A percentile compares a stretch with the other conserved stretches of the same genome.
Evolutionary conservation across 1,140 invertebrate genomes (phyloP).

Genomic region (Monomorium pharaonis): DNA sequence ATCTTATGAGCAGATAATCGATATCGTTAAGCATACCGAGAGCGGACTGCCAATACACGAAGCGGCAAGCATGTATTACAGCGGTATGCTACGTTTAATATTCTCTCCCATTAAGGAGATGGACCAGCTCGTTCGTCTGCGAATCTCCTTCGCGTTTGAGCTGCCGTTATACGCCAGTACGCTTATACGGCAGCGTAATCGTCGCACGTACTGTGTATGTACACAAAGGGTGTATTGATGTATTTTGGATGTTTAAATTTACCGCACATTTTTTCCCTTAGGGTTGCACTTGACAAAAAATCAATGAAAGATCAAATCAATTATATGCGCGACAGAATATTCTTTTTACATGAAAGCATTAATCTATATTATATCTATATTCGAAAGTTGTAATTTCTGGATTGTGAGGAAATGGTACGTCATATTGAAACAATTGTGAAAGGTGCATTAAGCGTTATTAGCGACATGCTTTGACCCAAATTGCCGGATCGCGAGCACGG

Average conservation of each 20-base stretch:
- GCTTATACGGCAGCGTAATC: conserved; percentile 47
- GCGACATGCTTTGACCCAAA: conserved; percentile 36
- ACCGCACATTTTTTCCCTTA: conserved; percentile 4
- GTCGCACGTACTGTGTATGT: conserved; percentile 22
- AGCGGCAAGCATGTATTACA: conserved; percentile 54
- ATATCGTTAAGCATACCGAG: conserved; percentile 49
- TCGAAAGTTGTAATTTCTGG: background rate
- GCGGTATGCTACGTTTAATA: conserved; percentile 71
- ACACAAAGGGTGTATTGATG: background rate
- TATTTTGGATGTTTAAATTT: conserved; percentile 17
- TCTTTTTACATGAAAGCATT: background rate
- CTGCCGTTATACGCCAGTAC: conserved; percentile 66
- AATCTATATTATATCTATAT: background rate
- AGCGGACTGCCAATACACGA: conserved; percentile 44
- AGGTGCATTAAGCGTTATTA: conserved; percentile 33
- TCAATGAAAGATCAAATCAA: too few species aligned
- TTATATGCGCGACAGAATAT: background rate
- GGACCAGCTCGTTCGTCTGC: background rate
- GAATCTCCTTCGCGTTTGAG: conserved; percentile 58
- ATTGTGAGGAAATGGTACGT: conserved; percentile 6
- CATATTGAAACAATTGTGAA: conserved; percentile 25
- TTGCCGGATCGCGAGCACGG: conserved; percentile 39
- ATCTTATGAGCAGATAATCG: conserved; percentile 25
- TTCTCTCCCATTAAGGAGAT: conserved; percentile 55
- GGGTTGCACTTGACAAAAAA: background rate